Evolutionary conservation across 1,140 invertebrate species (phyloP), one percentile per base, ranked within the genome.

Genomic region (Drosophila nebulosa): DNA sequence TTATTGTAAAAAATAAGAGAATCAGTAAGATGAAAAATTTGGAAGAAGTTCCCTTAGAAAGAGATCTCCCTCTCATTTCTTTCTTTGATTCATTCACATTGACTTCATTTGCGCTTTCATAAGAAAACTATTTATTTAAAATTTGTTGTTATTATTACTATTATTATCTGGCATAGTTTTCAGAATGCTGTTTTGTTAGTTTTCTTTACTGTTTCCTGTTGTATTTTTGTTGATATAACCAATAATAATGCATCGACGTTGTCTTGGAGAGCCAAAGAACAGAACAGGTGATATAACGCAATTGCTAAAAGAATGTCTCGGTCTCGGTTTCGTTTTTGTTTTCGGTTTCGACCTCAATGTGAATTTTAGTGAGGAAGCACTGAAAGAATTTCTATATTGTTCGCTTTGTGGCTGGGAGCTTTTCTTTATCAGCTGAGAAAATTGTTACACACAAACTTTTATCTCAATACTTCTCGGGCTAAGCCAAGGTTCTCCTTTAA

Each of bases 11-110:
- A 46, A 21, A n/a, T n/a, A n/a, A 46, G 21, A 46, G 21, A 35
- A 75, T 62, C 53, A 53, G 14, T 63, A 65, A 55, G 69, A 50
- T 21, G 56, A 71, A 35, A 46, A 46, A 4, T 46, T 21, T n/a
- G n/a, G 4, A 46, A 21, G 39, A 21, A 46, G 39, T 46, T 16
- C 1, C 2, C 9, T 9, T 18, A 42, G 7, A 12, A 3, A 7
- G 1, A 42, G 5, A 2, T 6, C 30, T 12, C 9, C 10, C 10
- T 32, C 0, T 32, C 1, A 32, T 32, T 32, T n/a, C n/a, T n/a
- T 32, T 12, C 30, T 12, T 12, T 32, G 0, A 32, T 32, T 32
- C 10, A 4, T 32, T 32, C 10, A 10, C 10, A 32, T 32, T 32
- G 2, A 32, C 30, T 36, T 36, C 14, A 9, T 14, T 14, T 39